Evolutionary conservation across 2,797 vertebrate genomes (phyloP).

Genomic region (Ibycter americanus): DNA sequence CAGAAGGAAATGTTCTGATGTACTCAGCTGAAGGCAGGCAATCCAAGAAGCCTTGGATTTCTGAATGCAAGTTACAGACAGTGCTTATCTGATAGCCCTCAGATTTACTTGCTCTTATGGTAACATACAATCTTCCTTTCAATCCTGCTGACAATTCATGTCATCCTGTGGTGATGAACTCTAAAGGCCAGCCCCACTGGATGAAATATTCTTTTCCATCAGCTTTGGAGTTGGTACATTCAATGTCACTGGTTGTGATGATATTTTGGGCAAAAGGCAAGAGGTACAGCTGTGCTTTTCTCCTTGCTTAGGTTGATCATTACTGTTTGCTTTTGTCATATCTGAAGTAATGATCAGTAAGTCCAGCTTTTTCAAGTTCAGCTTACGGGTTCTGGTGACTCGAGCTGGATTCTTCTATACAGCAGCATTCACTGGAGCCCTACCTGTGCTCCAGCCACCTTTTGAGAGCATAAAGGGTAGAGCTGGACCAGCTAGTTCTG

Average conservation of each 20-base stretch:
- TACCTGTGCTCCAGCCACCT: not conserved
- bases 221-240: not conserved
- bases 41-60: not conserved
- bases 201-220: not conserved
- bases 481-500: not conserved
- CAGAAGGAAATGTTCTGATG: not conserved
- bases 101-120: not conserved
- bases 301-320: not conserved
- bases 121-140: not conserved
- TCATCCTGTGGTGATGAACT: not conserved
- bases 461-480: not conserved
- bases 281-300: not conserved
- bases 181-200: not conserved
- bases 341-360: not conserved
- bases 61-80: not conserved
- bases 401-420: not conserved
- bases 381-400: not conserved
- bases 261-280: not conserved
- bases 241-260: not conserved
- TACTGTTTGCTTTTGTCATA: not conserved
- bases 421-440: not conserved
- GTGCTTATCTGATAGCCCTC: not conserved
- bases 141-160: not conserved
- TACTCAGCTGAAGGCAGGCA: not conserved
- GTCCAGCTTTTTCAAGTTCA: not conserved